A percentile compares a stretch with the other conserved stretches of the same genome.
Conservation (phyloP, 2,888 invertebrate genomes). For the Hemithea aestivaria region DNA sequence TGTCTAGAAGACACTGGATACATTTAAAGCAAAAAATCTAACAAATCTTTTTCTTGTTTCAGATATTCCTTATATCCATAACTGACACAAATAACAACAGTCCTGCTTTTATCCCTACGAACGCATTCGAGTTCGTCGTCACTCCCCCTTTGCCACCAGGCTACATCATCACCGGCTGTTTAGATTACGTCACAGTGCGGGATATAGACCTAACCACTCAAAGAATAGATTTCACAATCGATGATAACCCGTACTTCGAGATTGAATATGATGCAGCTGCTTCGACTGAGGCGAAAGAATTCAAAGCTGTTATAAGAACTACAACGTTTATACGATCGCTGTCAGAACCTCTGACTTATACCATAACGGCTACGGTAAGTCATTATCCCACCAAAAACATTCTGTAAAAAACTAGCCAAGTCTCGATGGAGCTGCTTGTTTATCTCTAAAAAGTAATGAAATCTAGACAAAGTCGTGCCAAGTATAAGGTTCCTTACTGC, state of each 20-base stretch:
- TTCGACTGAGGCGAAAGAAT: constrained; percentile 49
- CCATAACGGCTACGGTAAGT: constrained; percentile 64
- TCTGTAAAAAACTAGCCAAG: too few relatives aligned
- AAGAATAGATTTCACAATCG: constrained; percentile 53
- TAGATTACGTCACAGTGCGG: constrained; percentile 59
- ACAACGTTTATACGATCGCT: constrained; percentile 55
- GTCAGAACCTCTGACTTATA: constrained; percentile 47
- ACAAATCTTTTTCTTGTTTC: constrained; percentile 32
- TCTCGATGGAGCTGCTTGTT: too few relatives aligned
- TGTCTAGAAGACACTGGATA: too few relatives aligned
- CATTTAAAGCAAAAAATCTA: too few relatives aligned
- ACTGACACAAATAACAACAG: constrained; percentile 71
- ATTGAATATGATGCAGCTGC: constrained; percentile 43
- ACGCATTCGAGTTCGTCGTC: constrained; percentile 54
- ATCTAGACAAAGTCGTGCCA: too few relatives aligned
- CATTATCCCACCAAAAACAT: too few relatives aligned
- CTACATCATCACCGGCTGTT: constrained; percentile 57
- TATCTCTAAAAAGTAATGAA: too few relatives aligned
- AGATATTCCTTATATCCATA: constrained; percentile 58
- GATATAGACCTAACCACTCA: constrained; percentile 77
- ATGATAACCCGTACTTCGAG: constrained; percentile 58
- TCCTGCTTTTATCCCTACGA: constrained; percentile 54
- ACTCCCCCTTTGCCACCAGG: constrained; percentile 70
- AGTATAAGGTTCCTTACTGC: too few relatives aligned
- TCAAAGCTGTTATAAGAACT: constrained; percentile 51